Percentiles rank a stretch among this genome's conserved stretches.
These are phyloP conservation scores for Apodemus speciosus DNA, from an alignment of 2,113 vertebrate genomes.

Conservation along the genomic window DNA sequence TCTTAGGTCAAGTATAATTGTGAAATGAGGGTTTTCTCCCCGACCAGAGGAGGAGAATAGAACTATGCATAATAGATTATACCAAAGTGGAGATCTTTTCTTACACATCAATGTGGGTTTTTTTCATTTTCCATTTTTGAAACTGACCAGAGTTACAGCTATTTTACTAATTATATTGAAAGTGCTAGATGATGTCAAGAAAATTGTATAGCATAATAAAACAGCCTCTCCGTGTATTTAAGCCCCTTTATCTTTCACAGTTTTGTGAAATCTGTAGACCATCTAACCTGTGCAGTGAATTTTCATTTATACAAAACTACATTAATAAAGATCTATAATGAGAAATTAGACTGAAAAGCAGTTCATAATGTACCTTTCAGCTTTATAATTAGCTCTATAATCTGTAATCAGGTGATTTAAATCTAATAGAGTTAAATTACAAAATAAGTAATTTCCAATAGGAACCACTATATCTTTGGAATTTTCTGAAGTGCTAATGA, in stretches of 20 bases:
- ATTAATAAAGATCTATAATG: slow-evolving; percentile 76
- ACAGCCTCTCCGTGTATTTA: slow-evolving; percentile 50
- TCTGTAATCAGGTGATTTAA: slow-evolving; percentile 77
- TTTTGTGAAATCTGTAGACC: slow-evolving; percentile 60
- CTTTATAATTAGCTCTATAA: slow-evolving; percentile 79
- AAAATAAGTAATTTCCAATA: slow-evolving; percentile 72
- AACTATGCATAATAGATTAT: slow-evolving; percentile 17
- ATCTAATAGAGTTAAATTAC: slow-evolving; percentile 72
- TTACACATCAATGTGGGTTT: not conserved
- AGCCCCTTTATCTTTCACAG: slow-evolving; percentile 56
- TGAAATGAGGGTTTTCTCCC: slow-evolving; percentile 16
- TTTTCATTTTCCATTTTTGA: slow-evolving; percentile 62
- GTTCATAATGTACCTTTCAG: slow-evolving; percentile 70
- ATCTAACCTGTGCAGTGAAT: slow-evolving; percentile 63
- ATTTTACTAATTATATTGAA: slow-evolving; percentile 60
- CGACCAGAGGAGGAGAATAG: slow-evolving; percentile 20
- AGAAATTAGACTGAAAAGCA: slow-evolving; percentile 69
- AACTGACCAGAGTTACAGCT: slow-evolving; percentile 53
- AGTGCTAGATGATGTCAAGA: slow-evolving; percentile 54
- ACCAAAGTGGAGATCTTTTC: slow-evolving; percentile 20
- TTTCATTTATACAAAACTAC: slow-evolving; percentile 64
- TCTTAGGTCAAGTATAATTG: slow-evolving; percentile 2
- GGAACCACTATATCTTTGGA: slow-evolving; percentile 67
- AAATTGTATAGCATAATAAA: slow-evolving; percentile 58
- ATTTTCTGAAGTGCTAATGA: slow-evolving; percentile 69